Evolutionary conservation across 53 echinoderm and acorn worm genomes (phyloP).

Genomic region (Crossaster papposus): DNA sequence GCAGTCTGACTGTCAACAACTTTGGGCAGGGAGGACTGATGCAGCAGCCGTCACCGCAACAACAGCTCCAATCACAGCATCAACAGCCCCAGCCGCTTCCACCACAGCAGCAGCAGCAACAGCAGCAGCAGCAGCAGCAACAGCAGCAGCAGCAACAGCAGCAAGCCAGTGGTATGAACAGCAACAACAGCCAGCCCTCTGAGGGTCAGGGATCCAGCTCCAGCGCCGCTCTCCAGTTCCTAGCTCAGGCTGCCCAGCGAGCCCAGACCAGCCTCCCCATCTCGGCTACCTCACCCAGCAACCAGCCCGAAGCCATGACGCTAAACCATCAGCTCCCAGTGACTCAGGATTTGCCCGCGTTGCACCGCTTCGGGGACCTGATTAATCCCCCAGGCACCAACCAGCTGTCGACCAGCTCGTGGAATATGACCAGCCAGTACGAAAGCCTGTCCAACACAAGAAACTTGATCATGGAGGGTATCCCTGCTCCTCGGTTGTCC

Average conservation of each 20-base stretch:
- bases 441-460: conserved; percentile 26
- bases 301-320: conserved; percentile 35
- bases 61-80: neutral
- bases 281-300: conserved; percentile 39
- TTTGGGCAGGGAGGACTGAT: conserved; percentile 54
- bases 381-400: conserved; percentile 18
- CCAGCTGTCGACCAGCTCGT: conserved; percentile 18
- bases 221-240: conserved; percentile 92
- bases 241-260: conserved; percentile 90
- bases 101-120: conserved; percentile 16
- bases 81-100: neutral
- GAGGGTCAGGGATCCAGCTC: conserved; percentile 80
- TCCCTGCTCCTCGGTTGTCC: conserved; percentile 40
- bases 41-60: conserved; percentile 38
- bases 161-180: conserved; percentile 32
- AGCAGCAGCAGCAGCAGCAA: neutral
- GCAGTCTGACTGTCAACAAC: conserved; percentile 57
- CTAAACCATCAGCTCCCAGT: conserved; percentile 62
- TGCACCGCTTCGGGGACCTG: conserved; percentile 71
- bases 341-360: conserved; percentile 69
- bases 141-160: conserved; percentile 39
- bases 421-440: conserved; percentile 39
- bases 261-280: conserved; percentile 68
- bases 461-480: conserved; percentile 52
- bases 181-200: conserved; percentile 18